Conservation (phyloP, 2,113 vertebrate species). For the Macquaria australasica region DNA sequence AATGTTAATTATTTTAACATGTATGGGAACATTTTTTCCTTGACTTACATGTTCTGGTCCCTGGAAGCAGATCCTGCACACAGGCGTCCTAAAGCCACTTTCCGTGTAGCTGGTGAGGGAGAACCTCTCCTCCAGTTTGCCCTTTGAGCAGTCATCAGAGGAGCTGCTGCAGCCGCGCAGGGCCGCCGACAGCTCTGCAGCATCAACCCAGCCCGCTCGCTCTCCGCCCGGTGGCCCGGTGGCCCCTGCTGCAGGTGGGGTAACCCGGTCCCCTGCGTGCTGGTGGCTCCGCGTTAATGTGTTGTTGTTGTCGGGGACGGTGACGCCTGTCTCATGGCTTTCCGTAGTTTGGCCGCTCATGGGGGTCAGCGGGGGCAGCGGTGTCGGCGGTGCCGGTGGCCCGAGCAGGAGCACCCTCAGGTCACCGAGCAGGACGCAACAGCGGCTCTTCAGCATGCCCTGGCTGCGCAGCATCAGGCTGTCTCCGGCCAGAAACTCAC, state of each 20-base stretch:
- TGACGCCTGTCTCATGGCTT: conserved; percentile 75
- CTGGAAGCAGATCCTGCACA: conserved; percentile 99
- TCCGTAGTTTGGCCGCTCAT: conserved; percentile 87
- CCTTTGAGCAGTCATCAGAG: conserved; percentile 93
- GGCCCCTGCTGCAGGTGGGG: conserved; percentile 76
- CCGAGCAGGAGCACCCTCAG: conserved; percentile 95
- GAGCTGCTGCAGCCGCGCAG: conserved; percentile 90
- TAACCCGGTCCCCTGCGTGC: conserved; percentile 77
- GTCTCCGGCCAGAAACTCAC: conserved; percentile 79
- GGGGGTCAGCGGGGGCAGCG: conserved; percentile 84
- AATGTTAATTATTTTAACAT: neutral
- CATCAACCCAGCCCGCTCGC: conserved; percentile 86
- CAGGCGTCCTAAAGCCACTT: conserved; percentile 94
- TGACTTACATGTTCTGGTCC: conserved; percentile 95
- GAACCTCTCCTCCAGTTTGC: conserved; percentile 92
- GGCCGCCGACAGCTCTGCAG: conserved; percentile 87
- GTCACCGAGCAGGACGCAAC: conserved; percentile 97
- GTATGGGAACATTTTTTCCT: neutral
- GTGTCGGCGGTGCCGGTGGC: conserved; percentile 88
- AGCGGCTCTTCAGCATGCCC: conserved; percentile 97
- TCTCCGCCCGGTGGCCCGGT: conserved; percentile 78
- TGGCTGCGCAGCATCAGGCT: conserved; percentile 92
- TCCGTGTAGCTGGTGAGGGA: conserved; percentile 95
- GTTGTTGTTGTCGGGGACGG: conserved; percentile 86
- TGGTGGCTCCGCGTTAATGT: conserved; percentile 84